Base-by-base conservation (phyloP, 2,797 vertebrate species). In the Ispidina lecontei region DNA sequence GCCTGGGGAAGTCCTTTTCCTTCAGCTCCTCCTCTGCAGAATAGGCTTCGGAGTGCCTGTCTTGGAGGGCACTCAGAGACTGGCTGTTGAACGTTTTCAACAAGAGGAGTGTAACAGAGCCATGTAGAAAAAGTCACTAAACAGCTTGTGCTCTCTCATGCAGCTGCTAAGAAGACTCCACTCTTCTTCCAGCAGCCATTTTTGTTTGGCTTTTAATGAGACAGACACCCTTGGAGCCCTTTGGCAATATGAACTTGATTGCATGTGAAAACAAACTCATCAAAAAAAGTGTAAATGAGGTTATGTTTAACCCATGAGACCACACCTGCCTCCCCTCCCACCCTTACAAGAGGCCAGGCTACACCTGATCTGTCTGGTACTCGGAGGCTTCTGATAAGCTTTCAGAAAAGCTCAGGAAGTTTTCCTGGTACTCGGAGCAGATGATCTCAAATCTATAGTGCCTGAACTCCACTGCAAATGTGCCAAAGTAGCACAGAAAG, bases 391-490 rank as follows among this genome's bases (percentile, higher is more conserved):
- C 98, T 0, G 98, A 98, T 60, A 98, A 97, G 37, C 96, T 97
- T 89, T 98, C 98, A 0, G 98, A 98, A 83, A 98, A 98, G 94
- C 98, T 98, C 41, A 98, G 95, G 26, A 98, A 98, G 71, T 98
- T 98, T 87, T 98, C 98, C 92, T 98, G 97, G 93, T 97, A 93
- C 44, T 99, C 98, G 0, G 95, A 98, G 89, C 98, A 98, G 84
- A 98, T 59, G 0, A 98, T 97, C 95, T 98, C 92, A 5, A 99
- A 99, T 92, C 97, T 97, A 96, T 96, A 98, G 96, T 99, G 98
- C 76, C 98, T 98, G 95, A 99, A 99, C 91, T 99, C 99, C 35
- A 99, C 96, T 9, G 98, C 98, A 9, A 99, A 98, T 6, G 98
- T 98, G 90, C 98, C 93, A 1, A 99, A 96, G 96, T 98, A 99